Conservation (phyloP, 2,113 vertebrate genomes). For the Calidris pugnax region DNA sequence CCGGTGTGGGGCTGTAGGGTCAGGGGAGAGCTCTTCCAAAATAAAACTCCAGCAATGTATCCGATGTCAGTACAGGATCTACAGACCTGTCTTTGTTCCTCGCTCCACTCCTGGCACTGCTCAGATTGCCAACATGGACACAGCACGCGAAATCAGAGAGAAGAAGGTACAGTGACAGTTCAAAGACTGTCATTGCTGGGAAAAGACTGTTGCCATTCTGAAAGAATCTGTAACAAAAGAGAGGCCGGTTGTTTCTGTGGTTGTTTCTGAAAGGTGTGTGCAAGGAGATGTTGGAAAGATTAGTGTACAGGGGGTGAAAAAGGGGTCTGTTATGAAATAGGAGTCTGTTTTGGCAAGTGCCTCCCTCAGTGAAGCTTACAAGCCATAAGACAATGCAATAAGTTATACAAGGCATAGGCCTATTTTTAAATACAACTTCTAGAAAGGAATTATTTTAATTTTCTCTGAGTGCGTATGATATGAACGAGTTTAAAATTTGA, state of each 20-base stretch:
- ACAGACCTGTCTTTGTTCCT: background rate
- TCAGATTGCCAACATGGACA: background rate
- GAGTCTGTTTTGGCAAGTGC: background rate
- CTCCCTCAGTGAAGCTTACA: background rate
- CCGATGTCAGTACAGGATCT: fast-evolving
- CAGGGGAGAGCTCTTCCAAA: background rate
- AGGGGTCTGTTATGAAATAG: background rate
- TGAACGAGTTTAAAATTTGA: background rate
- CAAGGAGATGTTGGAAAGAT: background rate
- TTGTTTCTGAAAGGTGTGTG: background rate
- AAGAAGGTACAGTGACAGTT: background rate
- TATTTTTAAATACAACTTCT: background rate
- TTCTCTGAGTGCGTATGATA: background rate
- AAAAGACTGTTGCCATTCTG: background rate
- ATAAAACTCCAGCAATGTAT: fast-evolving
- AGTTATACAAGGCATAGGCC: background rate
- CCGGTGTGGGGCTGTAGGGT: background rate
- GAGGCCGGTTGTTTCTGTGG: fast-evolving
- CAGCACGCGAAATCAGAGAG: background rate
- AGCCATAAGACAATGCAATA: background rate
- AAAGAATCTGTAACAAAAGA: background rate
- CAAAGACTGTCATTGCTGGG: background rate
- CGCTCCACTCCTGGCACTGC: background rate
- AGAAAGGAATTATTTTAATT: background rate
- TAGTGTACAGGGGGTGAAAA: background rate